A percentile compares a stretch with the other conserved stretches of the same genome.
Evolutionary conservation across 2,797 vertebrate genomes (phyloP).

Genomic region (Hafferia zeledoni): DNA sequence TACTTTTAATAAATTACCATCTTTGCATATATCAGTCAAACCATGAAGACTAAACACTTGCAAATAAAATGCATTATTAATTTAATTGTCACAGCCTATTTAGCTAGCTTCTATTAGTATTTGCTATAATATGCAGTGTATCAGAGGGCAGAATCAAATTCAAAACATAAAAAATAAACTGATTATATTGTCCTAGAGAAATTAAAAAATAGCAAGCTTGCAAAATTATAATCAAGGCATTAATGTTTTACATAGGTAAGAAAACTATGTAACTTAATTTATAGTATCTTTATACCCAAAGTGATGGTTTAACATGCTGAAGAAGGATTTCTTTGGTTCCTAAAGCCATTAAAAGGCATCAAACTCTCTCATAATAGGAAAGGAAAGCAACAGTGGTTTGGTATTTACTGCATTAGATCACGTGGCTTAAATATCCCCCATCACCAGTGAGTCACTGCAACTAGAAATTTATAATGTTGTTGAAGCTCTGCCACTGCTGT

Average conservation of each 20-base stretch:
- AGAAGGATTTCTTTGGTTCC: conserved; percentile 58
- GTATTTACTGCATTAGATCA: not conserved
- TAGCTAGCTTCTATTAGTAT: conserved; percentile 93
- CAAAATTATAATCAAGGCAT: conserved; percentile 73
- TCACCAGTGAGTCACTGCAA: not conserved
- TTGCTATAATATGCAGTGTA: conserved; percentile 79
- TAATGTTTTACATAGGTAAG: conserved; percentile 77
- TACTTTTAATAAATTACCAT: conserved; percentile 99
- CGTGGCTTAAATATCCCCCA: not conserved
- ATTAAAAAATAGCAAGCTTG: conserved; percentile 79
- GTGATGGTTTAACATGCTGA: conserved; percentile 31
- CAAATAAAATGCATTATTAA: conserved; percentile 99
- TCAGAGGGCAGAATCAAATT: conserved; percentile 75
- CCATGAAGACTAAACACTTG: conserved; percentile 90
- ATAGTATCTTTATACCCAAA: conserved; percentile 33
- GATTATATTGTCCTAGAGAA: conserved; percentile 76
- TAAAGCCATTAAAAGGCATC: conserved; percentile 47
- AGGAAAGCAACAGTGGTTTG: not conserved
- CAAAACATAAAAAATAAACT: conserved; percentile 76
- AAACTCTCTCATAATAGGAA: not conserved
- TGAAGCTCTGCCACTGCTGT: not conserved
- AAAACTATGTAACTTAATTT: conserved; percentile 71
- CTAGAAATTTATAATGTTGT: not conserved
- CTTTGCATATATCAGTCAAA: conserved; percentile 99
- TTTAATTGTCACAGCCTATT: conserved; percentile 97